Evolutionary conservation across 2,888 invertebrate species (phyloP), one percentile per base, ranked within the genome.

Genomic region (Eustalomyia histrio): DNA sequence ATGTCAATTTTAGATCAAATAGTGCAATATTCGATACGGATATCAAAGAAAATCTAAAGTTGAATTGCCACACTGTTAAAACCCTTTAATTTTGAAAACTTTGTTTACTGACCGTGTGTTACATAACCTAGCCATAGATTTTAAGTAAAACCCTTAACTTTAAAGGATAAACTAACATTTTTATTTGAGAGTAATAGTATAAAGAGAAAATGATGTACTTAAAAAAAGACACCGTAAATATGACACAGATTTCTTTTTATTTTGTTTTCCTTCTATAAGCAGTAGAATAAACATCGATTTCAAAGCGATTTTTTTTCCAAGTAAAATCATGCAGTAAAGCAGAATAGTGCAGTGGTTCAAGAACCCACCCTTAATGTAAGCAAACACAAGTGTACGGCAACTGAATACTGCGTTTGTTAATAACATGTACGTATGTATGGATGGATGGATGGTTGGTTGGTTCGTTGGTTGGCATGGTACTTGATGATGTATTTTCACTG

Each of bases 181-280:
- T 79, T 76, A 16, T 60, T 39, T 73, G 64, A 69, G 73, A 76
- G 80, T 73, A 12, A 14, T 1, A n/a, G n/a, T n/a, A 8, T 18
- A 39, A 6, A 52, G 43, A 53, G 72, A 71, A 33, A 33, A 64
- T 33, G 57, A 74, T 52, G 35, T 67, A 67, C 17, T 50, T 57
- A 67, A 50, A 78, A 21, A 57, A 78, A 61, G 65, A 60, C 14
- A 57, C 43, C 21, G 18, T 76, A 58, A 80, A 76, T 65, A 73
- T 80, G 80, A 80, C 80, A 80, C 76, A 80, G 80, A 80, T 80
- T 80, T 80, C 55, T 33, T 67, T 61, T 63, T 39, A 16, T 74
- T 29, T 68, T 29, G 33, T 64, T 72, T 72, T 74, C 33, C 55
- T 74, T 21, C 55, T 69, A 57, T 64, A 74, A 76, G 60, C 68